Conservation (phyloP, 2,888 invertebrate species). For the Dexiosoma caninum region DNA sequence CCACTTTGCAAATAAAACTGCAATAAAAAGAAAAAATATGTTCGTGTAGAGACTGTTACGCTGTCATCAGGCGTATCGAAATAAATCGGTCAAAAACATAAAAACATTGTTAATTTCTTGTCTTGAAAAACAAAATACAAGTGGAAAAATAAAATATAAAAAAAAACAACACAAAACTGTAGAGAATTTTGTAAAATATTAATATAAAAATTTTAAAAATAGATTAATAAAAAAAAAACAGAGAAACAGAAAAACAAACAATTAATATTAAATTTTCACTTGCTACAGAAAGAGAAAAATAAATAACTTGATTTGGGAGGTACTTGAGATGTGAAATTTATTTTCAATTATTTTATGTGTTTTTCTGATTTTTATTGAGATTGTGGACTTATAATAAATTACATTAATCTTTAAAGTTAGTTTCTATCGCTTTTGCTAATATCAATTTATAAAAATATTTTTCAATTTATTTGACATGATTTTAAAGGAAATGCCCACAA, state of each 20-base stretch:
- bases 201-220: slow-evolving; percentile 5
- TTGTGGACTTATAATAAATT: background rate
- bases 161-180: slow-evolving; percentile 3
- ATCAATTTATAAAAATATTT: too few relatives aligned
- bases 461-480: too few relatives aligned
- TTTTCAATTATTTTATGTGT: slow-evolving; percentile 19
- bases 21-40: slow-evolving; percentile 1
- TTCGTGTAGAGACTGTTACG: slow-evolving; percentile 64
- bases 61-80: slow-evolving; percentile 65
- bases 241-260: slow-evolving; percentile 25
- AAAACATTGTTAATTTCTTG: slow-evolving; percentile 31
- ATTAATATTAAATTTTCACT: slow-evolving; percentile 50
- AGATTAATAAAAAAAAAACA: slow-evolving; percentile 2
- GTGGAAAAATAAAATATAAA: slow-evolving; percentile 4
- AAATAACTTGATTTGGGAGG: slow-evolving; percentile 36
- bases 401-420: background rate
- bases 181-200: slow-evolving; percentile 34
- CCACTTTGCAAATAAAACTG: slow-evolving; percentile 31
- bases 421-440: background rate
- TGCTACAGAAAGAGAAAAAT: slow-evolving; percentile 1
- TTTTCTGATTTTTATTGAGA: background rate
- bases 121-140: slow-evolving; percentile 27
- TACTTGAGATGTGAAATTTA: slow-evolving; percentile 1
- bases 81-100: slow-evolving; percentile 64
- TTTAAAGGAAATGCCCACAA: too few relatives aligned